Base-by-base conservation (phyloP, 2,888 invertebrate species). In the Diarsia dahlii region DNA sequence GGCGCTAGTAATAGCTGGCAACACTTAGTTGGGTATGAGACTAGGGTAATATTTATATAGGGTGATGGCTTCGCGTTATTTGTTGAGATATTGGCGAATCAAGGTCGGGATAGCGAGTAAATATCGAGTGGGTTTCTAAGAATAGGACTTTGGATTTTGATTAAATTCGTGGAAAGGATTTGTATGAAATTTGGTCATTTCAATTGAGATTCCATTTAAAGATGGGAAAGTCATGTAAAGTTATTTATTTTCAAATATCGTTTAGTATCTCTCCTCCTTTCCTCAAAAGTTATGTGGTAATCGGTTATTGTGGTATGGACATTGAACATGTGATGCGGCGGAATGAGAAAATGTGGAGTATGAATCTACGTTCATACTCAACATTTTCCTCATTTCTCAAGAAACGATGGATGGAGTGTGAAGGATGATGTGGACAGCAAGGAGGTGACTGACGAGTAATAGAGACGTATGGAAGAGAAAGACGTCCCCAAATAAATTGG, bases 1-100 rank as follows among this genome's bases (percentile, higher is more conserved):
- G 86, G 78, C 91, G 89, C 90, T 92, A 84, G 91, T 91, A 91
- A 93, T 93, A 92, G 91, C 91, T 93, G 91, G 90, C 90, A 92
- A 93, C 94, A 94, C 93, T 94, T 94, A 85, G 84, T 89, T 87
- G 85, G 88, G 80, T 89, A 89, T 84, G 85, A 88, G 87, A 89
- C 84, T 88, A 91, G 80, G 71, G 88, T 75, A 74, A 83, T 86
- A 86, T 88, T 88, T 84, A 73, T 77, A 60, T 48, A 62, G 80
- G 67, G 65, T 74, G 67, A 82, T 77, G 66, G 66, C 68, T 80
- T 78, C 13, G 23, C 60, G 39, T 71, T 62, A 60, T 76, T 65
- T 48, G 60, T 60, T 20, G 20, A 39, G 18, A 62, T 23, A 75
- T 76, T 68, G 46, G n/a, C 69, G 45, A 73, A 69, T 79, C 81